Evolutionary conservation across 2,797 vertebrate genomes (phyloP).

Genomic region (Botia kubotai): DNA sequence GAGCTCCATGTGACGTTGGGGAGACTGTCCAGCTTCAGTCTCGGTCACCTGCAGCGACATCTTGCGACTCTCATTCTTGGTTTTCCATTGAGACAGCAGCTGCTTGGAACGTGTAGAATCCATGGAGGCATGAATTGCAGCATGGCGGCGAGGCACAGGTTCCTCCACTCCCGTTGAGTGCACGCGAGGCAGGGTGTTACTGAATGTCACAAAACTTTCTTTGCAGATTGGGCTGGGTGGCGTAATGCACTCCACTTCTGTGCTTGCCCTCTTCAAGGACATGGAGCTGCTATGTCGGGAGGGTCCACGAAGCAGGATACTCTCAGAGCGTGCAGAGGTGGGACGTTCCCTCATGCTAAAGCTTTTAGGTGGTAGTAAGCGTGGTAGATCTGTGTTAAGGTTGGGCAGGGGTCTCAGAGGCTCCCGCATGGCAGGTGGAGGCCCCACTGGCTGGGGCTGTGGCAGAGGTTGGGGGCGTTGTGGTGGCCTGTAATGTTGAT

Average conservation of each 20-base stretch:
- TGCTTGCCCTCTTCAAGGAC: conserved; percentile 84
- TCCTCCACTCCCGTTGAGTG: conserved; percentile 91
- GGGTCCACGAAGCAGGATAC: conserved; percentile 82
- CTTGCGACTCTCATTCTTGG: conserved; percentile 90
- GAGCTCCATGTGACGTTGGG: conserved; percentile 89
- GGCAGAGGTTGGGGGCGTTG: conserved; percentile 42
- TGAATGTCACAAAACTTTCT: conserved; percentile 91
- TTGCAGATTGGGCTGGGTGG: conserved; percentile 87
- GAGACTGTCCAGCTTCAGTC: conserved; percentile 82
- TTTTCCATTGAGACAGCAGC: conserved; percentile 97
- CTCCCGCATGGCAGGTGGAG: conserved; percentile 74
- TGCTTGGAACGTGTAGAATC: conserved; percentile 96
- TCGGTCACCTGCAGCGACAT: conserved; percentile 90
- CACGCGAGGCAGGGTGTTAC: conserved; percentile 95
- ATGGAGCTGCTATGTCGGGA: conserved; percentile 80
- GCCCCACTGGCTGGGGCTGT: conserved; percentile 53
- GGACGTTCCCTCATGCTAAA: conserved; percentile 80
- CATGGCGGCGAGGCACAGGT: conserved; percentile 86
- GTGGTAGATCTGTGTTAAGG: conserved; percentile 88
- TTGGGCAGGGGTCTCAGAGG: conserved; percentile 85
- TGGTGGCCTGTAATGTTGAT: conserved; percentile 27
- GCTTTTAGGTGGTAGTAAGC: conserved; percentile 89
- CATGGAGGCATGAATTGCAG: conserved; percentile 94
- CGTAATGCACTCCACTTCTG: conserved; percentile 89
- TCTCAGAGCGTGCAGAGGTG: conserved; percentile 83